Evolutionary conservation across 2,888 invertebrate genomes (phyloP).

Genomic region (Cremastobaeus sp.): DNA sequence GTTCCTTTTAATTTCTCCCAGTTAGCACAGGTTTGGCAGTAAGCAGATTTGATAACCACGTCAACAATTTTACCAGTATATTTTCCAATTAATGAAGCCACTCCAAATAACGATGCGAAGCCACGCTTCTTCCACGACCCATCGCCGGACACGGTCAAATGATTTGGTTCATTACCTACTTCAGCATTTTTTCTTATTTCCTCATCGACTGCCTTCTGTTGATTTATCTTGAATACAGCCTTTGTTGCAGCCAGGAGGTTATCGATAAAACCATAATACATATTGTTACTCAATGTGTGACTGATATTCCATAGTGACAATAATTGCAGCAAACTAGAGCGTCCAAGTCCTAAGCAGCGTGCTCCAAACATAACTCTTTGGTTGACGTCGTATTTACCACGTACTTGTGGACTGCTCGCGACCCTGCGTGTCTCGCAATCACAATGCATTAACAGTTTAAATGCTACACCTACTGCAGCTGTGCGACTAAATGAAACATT

Average conservation of each 20-base stretch:
- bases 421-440: neutral
- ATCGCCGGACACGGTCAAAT: constrained; percentile 3
- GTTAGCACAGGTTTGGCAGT: constrained; percentile 26
- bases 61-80: constrained; percentile 5
- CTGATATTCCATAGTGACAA: neutral
- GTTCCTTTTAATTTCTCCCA: constrained; percentile 23
- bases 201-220: neutral
- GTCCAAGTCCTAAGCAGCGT: neutral
- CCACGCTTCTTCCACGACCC: constrained; percentile 9
- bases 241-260: constrained; percentile 2
- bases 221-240: neutral
- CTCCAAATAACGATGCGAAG: constrained; percentile 9
- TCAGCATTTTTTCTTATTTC: neutral
- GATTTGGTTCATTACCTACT: neutral
- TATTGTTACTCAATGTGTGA: neutral
- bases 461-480: neutral
- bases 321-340: neutral
- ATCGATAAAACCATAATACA: constrained; percentile 4
- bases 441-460: neutral
- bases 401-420: neutral
- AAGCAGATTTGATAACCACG: constrained; percentile 8
- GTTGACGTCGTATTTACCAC: neutral
- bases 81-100: constrained; percentile 13
- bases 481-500: neutral
- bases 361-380: neutral